phyloP scores from a whole-genome alignment of 2,888 invertebrate genomes.

The Drosophila gaucha region DNA sequence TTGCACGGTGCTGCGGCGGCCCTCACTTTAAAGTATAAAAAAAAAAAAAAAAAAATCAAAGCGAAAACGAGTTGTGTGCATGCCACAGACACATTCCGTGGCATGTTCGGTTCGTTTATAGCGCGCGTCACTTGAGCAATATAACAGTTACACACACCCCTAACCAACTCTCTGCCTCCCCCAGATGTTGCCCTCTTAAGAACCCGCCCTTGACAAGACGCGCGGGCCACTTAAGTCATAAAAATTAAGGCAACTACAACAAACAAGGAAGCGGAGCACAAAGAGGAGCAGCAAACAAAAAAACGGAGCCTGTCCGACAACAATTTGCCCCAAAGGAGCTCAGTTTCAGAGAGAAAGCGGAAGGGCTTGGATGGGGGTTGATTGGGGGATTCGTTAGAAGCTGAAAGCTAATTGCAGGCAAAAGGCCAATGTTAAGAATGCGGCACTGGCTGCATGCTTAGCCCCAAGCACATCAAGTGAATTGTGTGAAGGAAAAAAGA shows the following conservation, averaged over 20 bases:
- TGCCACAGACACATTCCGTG: conserved; percentile 74
- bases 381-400: conserved; percentile 5
- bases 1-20: conserved; percentile 37
- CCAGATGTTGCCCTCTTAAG: no score
- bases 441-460: conserved; percentile 18
- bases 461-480: conserved; percentile 32
- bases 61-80: conserved; percentile 59
- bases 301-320: conserved; percentile 30
- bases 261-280: conserved; percentile 8
- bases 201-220: conserved; percentile 6
- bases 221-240: conserved; percentile 70
- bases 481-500: not conserved
- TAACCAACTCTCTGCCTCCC: conserved; percentile 7
- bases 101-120: conserved; percentile 71
- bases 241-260: conserved; percentile 61
- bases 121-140: conserved; percentile 72
- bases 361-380: not conserved
- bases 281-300: conserved; percentile 12
- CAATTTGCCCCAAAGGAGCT: conserved; percentile 13
- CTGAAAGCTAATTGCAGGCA: conserved; percentile 39
- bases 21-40: conserved; percentile 25
- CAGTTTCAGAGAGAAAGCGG: not conserved
- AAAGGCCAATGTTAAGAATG: conserved; percentile 30
- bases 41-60: conserved; percentile 13
- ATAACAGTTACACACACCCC: conserved; percentile 65